Conservation (phyloP, 2,113 vertebrate species). For the Psittacara wagleri region DNA sequence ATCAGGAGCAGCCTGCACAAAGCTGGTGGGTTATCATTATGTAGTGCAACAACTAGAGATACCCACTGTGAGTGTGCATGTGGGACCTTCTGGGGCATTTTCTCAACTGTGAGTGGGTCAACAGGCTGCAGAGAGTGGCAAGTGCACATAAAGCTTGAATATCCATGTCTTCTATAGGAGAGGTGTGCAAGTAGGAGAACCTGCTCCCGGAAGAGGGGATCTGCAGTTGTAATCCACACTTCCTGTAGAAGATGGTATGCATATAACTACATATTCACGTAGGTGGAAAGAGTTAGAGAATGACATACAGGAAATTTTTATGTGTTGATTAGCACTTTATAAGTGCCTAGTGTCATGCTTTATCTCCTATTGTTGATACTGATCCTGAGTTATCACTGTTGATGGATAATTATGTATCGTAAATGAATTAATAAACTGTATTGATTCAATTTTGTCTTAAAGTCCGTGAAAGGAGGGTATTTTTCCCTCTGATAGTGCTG, state of each 20-base stretch:
- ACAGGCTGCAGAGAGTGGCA: neutral
- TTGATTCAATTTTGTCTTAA: neutral
- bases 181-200: neutral
- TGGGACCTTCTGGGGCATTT: neutral
- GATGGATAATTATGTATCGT: neutral
- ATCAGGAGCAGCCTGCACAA: neutral
- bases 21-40: neutral
- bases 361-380: neutral
- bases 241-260: neutral
- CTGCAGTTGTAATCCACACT: neutral
- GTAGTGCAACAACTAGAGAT: neutral
- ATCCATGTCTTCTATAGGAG: neutral
- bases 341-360: neutral
- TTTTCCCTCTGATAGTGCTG: neutral
- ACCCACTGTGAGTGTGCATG: neutral
- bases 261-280: accelerated
- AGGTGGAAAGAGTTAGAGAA: neutral
- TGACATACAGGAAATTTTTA: neutral
- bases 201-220: neutral
- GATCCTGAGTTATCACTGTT: neutral
- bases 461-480: neutral
- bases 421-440: neutral
- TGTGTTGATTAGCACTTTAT: neutral
- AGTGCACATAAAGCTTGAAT: neutral
- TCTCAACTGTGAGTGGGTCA: neutral